These are phyloP conservation scores for Drosophila carrolli DNA, from an alignment of 1,140 invertebrate species.

Conservation along the genomic window DNA sequence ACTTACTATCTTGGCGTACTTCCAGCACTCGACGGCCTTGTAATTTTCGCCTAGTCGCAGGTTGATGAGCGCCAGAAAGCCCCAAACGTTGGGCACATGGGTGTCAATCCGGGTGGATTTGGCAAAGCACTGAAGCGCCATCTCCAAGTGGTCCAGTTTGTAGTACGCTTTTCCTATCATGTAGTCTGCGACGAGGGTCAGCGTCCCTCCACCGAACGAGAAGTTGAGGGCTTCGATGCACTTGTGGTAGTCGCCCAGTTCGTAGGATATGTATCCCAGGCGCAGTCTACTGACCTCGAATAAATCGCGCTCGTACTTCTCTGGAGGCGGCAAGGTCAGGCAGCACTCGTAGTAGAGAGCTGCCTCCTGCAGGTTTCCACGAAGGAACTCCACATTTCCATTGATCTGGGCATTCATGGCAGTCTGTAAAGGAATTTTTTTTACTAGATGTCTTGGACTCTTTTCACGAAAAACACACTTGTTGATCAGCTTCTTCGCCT, in stretches of 20 bases:
- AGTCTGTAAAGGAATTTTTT: neutral
- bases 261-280: constrained; percentile 53
- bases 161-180: constrained; percentile 66
- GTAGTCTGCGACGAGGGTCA: constrained; percentile 25
- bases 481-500: neutral
- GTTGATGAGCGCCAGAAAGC: constrained; percentile 67
- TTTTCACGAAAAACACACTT: neutral
- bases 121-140: constrained; percentile 44
- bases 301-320: constrained; percentile 16
- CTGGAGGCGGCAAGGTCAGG: neutral
- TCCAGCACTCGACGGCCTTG: constrained; percentile 71
- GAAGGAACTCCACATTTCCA: constrained; percentile 65
- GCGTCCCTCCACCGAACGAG: neutral
- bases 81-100: constrained; percentile 74
- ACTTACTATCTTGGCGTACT: constrained; percentile 67
- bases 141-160: constrained; percentile 23
- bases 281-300: constrained; percentile 51
- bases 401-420: constrained; percentile 57
- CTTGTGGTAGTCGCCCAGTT: constrained; percentile 28
- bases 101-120: constrained; percentile 28
- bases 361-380: constrained; percentile 25
- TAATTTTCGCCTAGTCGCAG: constrained; percentile 51
- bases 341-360: constrained; percentile 35
- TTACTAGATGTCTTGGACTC: neutral
- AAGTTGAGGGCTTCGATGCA: constrained; percentile 31